phyloP scores from a whole-genome alignment of 2,113 vertebrate genomes.

The Micromys minutus region DNA sequence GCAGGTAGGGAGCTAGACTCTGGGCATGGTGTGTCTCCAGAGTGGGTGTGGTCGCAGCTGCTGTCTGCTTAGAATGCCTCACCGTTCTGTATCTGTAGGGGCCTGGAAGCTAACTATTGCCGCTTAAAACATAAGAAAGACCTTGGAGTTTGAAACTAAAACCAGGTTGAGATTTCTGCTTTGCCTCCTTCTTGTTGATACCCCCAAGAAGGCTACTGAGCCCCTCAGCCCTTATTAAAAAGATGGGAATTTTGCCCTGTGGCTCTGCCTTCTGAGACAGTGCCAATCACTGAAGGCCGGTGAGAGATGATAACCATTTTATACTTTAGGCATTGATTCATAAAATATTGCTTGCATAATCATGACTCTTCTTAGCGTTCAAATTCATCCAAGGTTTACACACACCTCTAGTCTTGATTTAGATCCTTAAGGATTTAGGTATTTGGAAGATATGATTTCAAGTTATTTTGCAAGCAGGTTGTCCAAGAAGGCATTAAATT shows the following conservation, averaged over 20 bases:
- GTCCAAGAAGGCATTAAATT: conserved; percentile 24
- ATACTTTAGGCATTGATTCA: conserved; percentile 28
- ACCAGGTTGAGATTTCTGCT: not conserved
- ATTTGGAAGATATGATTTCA: conserved; percentile 1
- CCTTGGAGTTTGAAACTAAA: not conserved
- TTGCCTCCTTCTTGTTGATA: not conserved
- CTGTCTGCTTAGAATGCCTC: not conserved
- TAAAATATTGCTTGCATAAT: conserved; percentile 20
- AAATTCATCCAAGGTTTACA: not conserved
- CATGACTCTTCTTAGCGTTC: conserved; percentile 37
- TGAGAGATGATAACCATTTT: conserved; percentile 3
- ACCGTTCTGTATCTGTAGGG: not conserved
- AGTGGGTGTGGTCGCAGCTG: not conserved
- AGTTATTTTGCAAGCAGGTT: not conserved
- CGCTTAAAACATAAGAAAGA: not conserved
- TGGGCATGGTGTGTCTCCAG: not conserved
- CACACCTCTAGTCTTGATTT: not conserved
- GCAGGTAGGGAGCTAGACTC: not conserved
- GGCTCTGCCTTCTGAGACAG: not conserved
- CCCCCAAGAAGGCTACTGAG: not conserved
- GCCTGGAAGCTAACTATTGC: not conserved
- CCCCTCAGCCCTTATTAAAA: not conserved
- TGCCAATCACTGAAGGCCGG: not conserved
- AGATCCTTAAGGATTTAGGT: not conserved
- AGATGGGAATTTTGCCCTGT: not conserved